phyloP scores from a whole-genome alignment of 1,140 invertebrate genomes.

The Ladona fulva region DNA sequence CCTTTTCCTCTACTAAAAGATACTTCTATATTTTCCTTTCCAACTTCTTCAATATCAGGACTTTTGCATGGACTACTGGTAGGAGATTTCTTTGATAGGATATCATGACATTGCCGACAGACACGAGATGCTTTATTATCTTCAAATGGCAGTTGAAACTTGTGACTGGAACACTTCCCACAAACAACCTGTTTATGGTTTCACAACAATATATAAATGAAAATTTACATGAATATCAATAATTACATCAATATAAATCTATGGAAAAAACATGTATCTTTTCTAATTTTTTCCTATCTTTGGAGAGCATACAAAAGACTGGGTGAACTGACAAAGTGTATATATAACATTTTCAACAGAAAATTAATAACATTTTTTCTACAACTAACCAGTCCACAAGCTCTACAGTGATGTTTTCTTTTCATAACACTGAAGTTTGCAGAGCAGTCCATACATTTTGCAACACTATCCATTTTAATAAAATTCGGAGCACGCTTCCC shows the following conservation, averaged over 20 bases:
- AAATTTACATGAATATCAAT: too few relatives aligned
- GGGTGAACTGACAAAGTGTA: too few relatives aligned
- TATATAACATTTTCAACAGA: too few relatives aligned
- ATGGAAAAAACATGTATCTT: neutral
- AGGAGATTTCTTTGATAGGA: constrained; percentile 20
- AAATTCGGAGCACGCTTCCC: constrained; percentile 32
- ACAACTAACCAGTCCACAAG: constrained; percentile 45
- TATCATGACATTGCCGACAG: constrained; percentile 39
- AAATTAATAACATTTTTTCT: too few relatives aligned
- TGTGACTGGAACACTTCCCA: constrained; percentile 42
- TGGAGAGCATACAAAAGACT: too few relatives aligned
- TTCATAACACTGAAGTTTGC: constrained; percentile 43
- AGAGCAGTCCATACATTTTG: constrained; percentile 46
- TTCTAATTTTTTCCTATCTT: neutral
- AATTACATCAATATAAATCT: neutral
- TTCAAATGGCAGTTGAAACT: constrained; percentile 39
- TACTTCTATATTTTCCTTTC: constrained; percentile 22
- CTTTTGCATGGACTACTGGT: constrained; percentile 21
- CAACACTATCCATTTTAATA: constrained; percentile 32
- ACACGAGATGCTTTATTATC: constrained; percentile 38
- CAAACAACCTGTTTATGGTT: constrained; percentile 40
- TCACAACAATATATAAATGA: too few relatives aligned
- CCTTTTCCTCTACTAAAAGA: constrained; percentile 28
- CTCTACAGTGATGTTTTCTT: constrained; percentile 47
- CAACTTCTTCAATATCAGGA: constrained; percentile 19